These are phyloP conservation scores for Picathartes gymnocephalus DNA, from an alignment of 2,113 vertebrate genomes.

Conservation along the genomic window DNA sequence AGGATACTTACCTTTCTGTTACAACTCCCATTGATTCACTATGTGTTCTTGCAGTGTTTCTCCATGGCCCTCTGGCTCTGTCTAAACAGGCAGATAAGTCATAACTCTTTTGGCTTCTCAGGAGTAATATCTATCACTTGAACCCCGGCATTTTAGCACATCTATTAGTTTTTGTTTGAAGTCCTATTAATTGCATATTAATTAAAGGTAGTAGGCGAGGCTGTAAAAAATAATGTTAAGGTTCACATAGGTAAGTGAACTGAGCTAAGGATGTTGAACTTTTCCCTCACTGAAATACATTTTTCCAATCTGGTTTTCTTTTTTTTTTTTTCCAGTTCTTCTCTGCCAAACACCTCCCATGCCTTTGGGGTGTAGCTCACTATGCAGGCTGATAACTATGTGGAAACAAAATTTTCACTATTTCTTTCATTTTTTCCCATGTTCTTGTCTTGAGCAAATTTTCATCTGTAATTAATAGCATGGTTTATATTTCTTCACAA, in stretches of 20 bases:
- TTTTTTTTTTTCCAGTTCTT: background rate
- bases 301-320: background rate
- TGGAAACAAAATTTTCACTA: background rate
- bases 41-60: background rate
- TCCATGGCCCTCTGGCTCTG: background rate
- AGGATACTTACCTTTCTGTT: background rate
- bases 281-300: background rate
- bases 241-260: background rate
- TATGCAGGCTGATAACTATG: background rate
- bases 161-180: background rate
- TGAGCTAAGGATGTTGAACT: background rate
- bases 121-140: background rate
- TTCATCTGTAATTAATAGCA: background rate
- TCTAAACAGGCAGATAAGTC: background rate
- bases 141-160: background rate
- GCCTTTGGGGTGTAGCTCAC: background rate
- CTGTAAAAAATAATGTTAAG: background rate
- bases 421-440: background rate
- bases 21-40: background rate
- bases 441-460: background rate
- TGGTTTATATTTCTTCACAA: background rate
- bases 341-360: rapidly evolving
- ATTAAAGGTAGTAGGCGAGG: background rate
- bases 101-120: background rate
- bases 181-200: background rate